Evolutionary conservation across 2,797 vertebrate genomes (phyloP).

Genomic region (Silurus lanzhouensis): DNA sequence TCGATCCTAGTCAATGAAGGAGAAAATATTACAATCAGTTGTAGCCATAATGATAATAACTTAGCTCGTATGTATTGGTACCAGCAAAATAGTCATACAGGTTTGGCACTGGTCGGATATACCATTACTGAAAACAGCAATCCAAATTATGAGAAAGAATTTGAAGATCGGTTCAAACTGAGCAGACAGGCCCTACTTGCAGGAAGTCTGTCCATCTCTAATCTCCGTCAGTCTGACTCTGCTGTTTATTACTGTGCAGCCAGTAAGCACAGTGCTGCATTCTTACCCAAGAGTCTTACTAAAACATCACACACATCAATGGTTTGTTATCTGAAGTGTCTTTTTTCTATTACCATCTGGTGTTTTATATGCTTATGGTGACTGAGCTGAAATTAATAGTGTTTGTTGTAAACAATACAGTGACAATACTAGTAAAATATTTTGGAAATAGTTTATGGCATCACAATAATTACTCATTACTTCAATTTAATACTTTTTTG

Average conservation of each 20-base stretch:
- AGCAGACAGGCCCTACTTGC: background rate
- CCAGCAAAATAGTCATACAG: slow-evolving; percentile 36
- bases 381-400: background rate
- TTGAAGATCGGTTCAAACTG: slow-evolving; percentile 13
- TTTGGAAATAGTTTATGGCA: background rate
- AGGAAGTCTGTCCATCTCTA: slow-evolving; percentile 44
- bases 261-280: slow-evolving; percentile 57
- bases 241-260: slow-evolving; percentile 45
- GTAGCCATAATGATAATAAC: slow-evolving; percentile 30
- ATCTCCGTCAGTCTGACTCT: slow-evolving; percentile 31
- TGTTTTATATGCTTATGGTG: background rate
- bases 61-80: slow-evolving; percentile 46
- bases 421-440: no score
- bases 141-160: slow-evolving; percentile 25
- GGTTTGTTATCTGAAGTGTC: background rate
- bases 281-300: slow-evolving; percentile 42
- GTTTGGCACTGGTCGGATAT: background rate
- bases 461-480: background rate
- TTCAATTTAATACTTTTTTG: background rate
- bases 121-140: background rate
- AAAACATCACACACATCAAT: slow-evolving; percentile 52
- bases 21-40: background rate
- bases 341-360: background rate
- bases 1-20: background rate
- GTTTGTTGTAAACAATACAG: no score